Percentiles rank a stretch among this genome's conserved stretches.
Conservation (phyloP, 2,888 invertebrate genomes). For the Drosophila tanythrix region DNA sequence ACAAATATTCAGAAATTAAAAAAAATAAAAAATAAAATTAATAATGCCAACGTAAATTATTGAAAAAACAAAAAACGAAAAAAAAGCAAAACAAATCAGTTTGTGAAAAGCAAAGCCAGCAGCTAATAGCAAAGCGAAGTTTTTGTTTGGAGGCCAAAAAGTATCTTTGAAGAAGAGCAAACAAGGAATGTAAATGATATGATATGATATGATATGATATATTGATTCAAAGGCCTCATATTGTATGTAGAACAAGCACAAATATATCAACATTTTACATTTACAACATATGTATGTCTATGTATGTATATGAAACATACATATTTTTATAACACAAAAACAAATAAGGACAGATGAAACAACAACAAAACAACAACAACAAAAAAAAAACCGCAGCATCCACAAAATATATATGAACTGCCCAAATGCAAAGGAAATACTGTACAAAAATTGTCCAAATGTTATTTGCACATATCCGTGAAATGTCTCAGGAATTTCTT, state of each 20-base stretch:
- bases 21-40: constrained; percentile 29
- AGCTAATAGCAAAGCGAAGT: constrained; percentile 33
- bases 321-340: constrained; percentile 11
- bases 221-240: constrained; percentile 16
- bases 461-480: constrained; percentile 84
- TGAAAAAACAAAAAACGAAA: constrained; percentile 29
- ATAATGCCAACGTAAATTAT: constrained; percentile 31
- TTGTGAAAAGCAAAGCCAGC: constrained; percentile 29
- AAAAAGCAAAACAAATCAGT: constrained; percentile 17
- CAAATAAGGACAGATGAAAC: constrained; percentile 11
- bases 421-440: constrained; percentile 37
- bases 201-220: not conserved
- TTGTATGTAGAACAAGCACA: constrained; percentile 29
- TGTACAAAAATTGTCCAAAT: constrained; percentile 69
- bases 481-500: constrained; percentile 83
- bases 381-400: constrained; percentile 6
- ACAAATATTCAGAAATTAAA: constrained; percentile 83
- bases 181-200: constrained; percentile 20
- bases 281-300: constrained; percentile 17
- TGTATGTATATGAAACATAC: constrained; percentile 8
- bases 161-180: constrained; percentile 15
- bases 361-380: not conserved
- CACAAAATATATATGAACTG: constrained; percentile 23
- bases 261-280: constrained; percentile 34
- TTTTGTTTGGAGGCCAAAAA: constrained; percentile 39